Conservation (phyloP, 1,140 invertebrate genomes). For the honey bee (Apis mellifera) region DNA sequence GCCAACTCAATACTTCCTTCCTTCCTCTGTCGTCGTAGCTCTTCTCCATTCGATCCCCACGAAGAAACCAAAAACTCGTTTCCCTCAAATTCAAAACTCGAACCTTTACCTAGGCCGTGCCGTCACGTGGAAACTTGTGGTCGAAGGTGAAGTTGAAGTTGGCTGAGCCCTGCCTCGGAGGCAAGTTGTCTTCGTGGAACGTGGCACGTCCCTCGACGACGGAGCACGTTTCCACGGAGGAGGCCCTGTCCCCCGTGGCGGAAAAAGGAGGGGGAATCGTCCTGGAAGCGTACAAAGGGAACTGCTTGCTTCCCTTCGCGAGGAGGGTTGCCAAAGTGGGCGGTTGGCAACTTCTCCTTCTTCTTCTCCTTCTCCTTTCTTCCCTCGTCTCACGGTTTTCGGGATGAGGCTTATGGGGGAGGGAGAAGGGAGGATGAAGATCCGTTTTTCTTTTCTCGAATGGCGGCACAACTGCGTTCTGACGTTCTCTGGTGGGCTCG, state of each 20-base stretch:
- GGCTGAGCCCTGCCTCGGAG: constrained; percentile 55
- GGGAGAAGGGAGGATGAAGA: too few relatives aligned
- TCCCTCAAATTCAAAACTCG: neutral
- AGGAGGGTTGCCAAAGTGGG: constrained; percentile 12
- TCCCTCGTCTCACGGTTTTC: neutral
- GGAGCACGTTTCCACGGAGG: constrained; percentile 46
- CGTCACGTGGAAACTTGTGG: constrained; percentile 48
- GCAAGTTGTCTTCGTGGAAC: constrained; percentile 33
- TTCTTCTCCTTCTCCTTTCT: neutral
- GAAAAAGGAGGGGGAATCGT: constrained; percentile 48
- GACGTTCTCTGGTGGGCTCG: neutral
- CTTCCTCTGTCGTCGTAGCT: too few relatives aligned
- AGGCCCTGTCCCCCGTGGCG: constrained; percentile 20
- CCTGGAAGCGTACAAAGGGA: constrained; percentile 32
- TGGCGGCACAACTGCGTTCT: too few relatives aligned
- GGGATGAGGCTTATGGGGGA: too few relatives aligned
- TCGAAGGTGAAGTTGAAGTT: constrained; percentile 46
- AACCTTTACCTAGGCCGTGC: too few relatives aligned
- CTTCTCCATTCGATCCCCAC: too few relatives aligned
- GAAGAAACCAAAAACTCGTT: too few relatives aligned
- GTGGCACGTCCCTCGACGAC: constrained; percentile 36
- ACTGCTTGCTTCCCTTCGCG: constrained; percentile 10
- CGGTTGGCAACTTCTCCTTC: constrained; percentile 2
- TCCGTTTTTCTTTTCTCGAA: neutral
- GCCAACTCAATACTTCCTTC: too few relatives aligned